These are phyloP conservation scores for Adelosebastes latens DNA, from an alignment of 2,797 vertebrate genomes.

Conservation along the genomic window DNA sequence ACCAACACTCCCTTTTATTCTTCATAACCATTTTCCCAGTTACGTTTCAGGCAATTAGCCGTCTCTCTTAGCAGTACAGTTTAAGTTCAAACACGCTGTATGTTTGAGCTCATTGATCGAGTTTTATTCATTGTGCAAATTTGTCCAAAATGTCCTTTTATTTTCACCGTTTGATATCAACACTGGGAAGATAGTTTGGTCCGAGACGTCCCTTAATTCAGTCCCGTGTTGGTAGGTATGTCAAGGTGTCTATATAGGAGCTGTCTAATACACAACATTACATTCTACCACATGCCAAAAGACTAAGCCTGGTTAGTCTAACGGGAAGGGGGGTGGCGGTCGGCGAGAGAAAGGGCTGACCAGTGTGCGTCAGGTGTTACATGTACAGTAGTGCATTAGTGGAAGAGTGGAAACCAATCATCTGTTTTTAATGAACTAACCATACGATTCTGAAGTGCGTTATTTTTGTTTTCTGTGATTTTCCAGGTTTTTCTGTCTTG, in stretches of 20 bases:
- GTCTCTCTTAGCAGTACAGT: neutral
- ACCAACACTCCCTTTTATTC: conserved; percentile 65
- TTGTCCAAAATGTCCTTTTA: neutral
- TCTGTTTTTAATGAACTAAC: neutral
- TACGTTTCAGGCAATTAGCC: neutral
- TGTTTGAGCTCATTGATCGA: neutral
- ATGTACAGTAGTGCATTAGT: conserved; percentile 22
- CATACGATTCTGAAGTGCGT: neutral
- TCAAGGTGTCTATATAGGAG: conserved; percentile 65
- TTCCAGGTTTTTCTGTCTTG: neutral
- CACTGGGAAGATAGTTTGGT: conserved; percentile 22
- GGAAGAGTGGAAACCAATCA: neutral
- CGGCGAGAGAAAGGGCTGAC: conserved; percentile 54
- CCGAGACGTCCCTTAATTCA: conserved; percentile 23
- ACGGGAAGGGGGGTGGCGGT: conserved; percentile 39
- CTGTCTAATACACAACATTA: conserved; percentile 65
- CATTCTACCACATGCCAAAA: conserved; percentile 75
- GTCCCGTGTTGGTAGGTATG: conserved; percentile 72
- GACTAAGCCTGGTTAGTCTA: conserved; percentile 61
- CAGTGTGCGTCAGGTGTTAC: conserved; percentile 60
- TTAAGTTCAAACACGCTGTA: neutral
- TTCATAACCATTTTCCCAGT: neutral
- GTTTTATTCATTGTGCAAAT: neutral
- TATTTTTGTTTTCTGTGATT: neutral
- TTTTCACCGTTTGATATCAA: neutral